phyloP scores from a whole-genome alignment of 2,888 invertebrate species.

The Lacanobia wlatinum region DNA sequence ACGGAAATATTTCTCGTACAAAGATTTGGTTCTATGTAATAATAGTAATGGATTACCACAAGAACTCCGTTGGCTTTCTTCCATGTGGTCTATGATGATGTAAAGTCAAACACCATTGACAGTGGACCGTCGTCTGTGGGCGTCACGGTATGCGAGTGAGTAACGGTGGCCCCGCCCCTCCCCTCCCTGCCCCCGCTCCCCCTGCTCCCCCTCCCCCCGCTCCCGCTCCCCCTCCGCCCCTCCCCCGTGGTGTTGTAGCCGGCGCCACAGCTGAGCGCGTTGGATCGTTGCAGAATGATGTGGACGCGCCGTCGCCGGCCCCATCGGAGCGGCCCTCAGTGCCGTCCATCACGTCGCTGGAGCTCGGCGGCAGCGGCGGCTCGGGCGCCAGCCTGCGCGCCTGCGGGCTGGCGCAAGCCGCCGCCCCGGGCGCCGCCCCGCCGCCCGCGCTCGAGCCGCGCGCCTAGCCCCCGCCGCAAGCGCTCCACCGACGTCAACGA shows the following conservation, averaged over 20 bases:
- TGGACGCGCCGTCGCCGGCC: constrained; percentile 88
- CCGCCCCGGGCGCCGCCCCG: constrained; percentile 21
- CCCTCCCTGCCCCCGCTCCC: constrained; percentile 59
- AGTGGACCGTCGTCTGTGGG: constrained; percentile 72
- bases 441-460: constrained; percentile 62
- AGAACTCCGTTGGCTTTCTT: constrained; percentile 28
- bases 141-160: constrained; percentile 81
- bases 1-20: not conserved
- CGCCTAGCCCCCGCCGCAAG: constrained; percentile 65
- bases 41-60: not conserved
- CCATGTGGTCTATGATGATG: not conserved
- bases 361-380: constrained; percentile 60
- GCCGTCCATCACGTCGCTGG: constrained; percentile 77
- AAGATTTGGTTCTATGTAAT: not conserved
- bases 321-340: constrained; percentile 81
- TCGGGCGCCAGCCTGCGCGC: constrained; percentile 27
- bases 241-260: constrained; percentile 81
- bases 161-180: constrained; percentile 81
- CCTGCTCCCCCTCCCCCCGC: constrained; percentile 56
- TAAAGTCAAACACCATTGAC: constrained; percentile 62
- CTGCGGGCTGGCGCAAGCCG: constrained; percentile 21
- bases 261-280: constrained; percentile 87
- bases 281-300: constrained; percentile 90
- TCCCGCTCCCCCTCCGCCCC: constrained; percentile 57
- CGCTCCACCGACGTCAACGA: constrained; percentile 66